Conservation (phyloP, 2,888 invertebrate genomes). For the Lomographa bimaculata region DNA sequence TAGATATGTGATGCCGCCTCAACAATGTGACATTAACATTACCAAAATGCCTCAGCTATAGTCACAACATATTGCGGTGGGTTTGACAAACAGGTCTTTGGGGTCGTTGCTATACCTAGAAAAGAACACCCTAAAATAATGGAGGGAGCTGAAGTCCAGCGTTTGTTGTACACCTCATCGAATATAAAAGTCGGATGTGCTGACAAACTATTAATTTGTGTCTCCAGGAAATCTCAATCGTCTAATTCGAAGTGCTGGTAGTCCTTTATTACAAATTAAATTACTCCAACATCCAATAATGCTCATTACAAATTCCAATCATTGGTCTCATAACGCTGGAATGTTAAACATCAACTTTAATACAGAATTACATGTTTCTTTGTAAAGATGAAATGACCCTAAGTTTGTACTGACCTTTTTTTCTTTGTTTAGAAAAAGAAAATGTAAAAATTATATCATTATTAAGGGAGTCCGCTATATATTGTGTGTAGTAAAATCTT, state of each 20-base stretch:
- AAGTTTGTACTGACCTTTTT: constrained; percentile 77
- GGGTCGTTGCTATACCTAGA: constrained; percentile 74
- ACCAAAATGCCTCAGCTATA: constrained; percentile 70
- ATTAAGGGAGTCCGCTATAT: constrained; percentile 29
- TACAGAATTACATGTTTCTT: constrained; percentile 67
- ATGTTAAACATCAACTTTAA: constrained; percentile 83
- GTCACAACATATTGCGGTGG: constrained; percentile 65
- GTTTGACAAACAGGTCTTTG: constrained; percentile 66
- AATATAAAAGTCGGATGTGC: constrained; percentile 47
- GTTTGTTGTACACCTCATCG: constrained; percentile 42
- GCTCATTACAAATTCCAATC: constrained; percentile 78
- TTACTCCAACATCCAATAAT: constrained; percentile 75
- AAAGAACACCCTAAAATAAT: constrained; percentile 82
- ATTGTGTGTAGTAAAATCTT: constrained; percentile 44
- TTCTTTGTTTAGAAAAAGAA: constrained; percentile 49
- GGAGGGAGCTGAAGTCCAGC: constrained; percentile 52
- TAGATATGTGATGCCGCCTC: constrained; percentile 75
- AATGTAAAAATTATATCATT: constrained; percentile 48
- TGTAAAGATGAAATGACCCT: constrained; percentile 70
- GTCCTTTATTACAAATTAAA: constrained; percentile 72
- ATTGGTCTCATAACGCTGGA: constrained; percentile 79
- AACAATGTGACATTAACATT: constrained; percentile 78
- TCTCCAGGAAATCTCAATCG: constrained; percentile 62
- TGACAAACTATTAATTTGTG: constrained; percentile 47
- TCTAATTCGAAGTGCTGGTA: constrained; percentile 67